These are phyloP conservation scores for Caenorhabditis parvicauda DNA, from an alignment of 2,888 invertebrate genomes.

Conservation along the genomic window DNA sequence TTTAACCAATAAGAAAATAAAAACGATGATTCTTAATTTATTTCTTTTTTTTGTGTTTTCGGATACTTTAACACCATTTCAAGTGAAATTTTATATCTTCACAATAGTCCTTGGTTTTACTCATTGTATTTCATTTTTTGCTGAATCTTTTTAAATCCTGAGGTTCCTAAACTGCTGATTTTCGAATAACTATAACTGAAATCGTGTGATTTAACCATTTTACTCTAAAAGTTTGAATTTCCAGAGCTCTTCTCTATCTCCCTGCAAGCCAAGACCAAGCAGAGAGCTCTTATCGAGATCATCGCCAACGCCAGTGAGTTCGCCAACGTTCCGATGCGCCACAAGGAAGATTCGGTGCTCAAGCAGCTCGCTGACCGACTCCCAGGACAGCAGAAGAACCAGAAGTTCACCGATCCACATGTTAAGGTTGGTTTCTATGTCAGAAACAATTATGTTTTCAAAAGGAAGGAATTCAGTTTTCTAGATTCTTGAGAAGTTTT, in stretches of 20 bases:
- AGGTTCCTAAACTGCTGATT: too few species aligned
- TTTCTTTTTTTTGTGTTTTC: neutral
- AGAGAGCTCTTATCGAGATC: constrained; percentile 92
- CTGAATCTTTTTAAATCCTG: too few species aligned
- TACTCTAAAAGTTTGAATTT: constrained; percentile 15
- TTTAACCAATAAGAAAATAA: neutral
- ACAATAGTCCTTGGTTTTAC: too few species aligned
- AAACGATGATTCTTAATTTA: neutral
- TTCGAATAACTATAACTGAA: neutral
- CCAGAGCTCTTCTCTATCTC: constrained; percentile 94
- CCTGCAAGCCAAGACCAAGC: constrained; percentile 92
- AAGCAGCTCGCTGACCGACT: constrained; percentile 67
- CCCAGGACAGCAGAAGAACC: constrained; percentile 73
- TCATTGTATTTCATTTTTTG: too few species aligned
- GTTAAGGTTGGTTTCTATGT: constrained; percentile 75
- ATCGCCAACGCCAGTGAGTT: constrained; percentile 96
- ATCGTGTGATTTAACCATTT: neutral
- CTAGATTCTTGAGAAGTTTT: too few species aligned
- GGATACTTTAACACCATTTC: neutral
- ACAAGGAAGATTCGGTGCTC: constrained; percentile 88
- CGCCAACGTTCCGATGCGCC: constrained; percentile 86
- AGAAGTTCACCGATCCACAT: constrained; percentile 92
- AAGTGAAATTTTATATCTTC: neutral
- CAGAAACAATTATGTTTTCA: neutral
- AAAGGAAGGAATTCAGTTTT: too few species aligned